phyloP scores from a whole-genome alignment of 2,113 vertebrate species.

The Syrmaticus mikado region DNA sequence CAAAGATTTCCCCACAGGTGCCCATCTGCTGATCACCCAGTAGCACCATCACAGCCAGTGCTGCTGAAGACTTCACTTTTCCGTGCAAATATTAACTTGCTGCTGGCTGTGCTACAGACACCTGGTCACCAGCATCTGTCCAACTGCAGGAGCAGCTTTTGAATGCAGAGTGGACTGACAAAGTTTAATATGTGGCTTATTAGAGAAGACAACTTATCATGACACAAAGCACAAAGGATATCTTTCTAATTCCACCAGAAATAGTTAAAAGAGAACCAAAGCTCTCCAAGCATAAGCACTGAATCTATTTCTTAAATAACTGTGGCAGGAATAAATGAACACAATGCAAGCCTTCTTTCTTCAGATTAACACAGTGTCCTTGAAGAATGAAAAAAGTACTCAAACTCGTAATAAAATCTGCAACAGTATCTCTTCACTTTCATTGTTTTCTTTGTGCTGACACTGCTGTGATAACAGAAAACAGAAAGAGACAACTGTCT shows the following conservation, averaged over 20 bases:
- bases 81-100: neutral
- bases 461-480: slow-evolving; percentile 50
- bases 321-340: slow-evolving; percentile 40
- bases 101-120: slow-evolving; percentile 24
- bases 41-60: neutral
- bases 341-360: slow-evolving; percentile 41
- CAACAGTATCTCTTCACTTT: slow-evolving; percentile 59
- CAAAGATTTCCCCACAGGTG: neutral
- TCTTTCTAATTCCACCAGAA: slow-evolving; percentile 53
- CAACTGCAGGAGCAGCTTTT: slow-evolving; percentile 44
- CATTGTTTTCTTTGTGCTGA: slow-evolving; percentile 61
- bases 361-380: slow-evolving; percentile 51
- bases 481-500: slow-evolving; percentile 34
- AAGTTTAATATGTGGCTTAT: slow-evolving; percentile 38
- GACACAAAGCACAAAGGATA: slow-evolving; percentile 27
- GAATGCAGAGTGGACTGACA: neutral
- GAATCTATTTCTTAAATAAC: slow-evolving; percentile 30
- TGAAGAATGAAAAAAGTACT: slow-evolving; percentile 25
- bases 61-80: slow-evolving; percentile 17
- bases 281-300: slow-evolving; percentile 21
- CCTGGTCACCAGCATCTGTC: neutral
- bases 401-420: slow-evolving; percentile 51
- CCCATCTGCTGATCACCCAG: neutral
- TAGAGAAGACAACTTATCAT: neutral
- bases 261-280: slow-evolving; percentile 39